These are phyloP conservation scores for Chromobotia macracanthus DNA, from an alignment of 2,797 vertebrate genomes.

Conservation along the genomic window DNA sequence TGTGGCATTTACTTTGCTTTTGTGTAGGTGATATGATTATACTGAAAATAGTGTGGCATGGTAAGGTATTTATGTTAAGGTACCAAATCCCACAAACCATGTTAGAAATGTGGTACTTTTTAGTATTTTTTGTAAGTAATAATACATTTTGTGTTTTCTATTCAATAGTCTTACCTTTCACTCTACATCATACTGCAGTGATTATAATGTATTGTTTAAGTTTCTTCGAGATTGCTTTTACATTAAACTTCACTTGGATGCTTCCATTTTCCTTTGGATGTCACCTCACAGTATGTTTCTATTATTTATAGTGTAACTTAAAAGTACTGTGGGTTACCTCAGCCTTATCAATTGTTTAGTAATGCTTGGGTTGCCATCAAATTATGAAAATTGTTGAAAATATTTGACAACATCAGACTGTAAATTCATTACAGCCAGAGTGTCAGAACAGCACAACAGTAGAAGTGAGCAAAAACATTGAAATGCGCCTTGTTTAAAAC, in stretches of 20 bases:
- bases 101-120: no score
- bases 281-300: background rate
- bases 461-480: constrained; percentile 15
- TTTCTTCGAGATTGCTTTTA: background rate
- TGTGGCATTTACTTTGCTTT: no score
- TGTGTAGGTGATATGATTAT: no score
- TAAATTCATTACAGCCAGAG: background rate
- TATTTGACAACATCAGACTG: background rate
- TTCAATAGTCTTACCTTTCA: background rate
- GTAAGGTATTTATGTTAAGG: no score
- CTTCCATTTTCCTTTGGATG: background rate
- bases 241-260: background rate
- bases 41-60: no score
- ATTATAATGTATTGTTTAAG: background rate
- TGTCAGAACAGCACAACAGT: constrained; percentile 8
- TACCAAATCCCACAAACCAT: no score
- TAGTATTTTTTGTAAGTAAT: no score
- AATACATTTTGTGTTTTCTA: no score
- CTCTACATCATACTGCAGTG: no score
- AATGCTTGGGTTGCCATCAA: background rate
- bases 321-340: background rate
- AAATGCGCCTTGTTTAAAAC: constrained; percentile 36
- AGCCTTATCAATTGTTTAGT: background rate
- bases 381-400: background rate
- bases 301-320: background rate